These are phyloP conservation scores for Bombylius discolor DNA, from an alignment of 2,888 invertebrate species.

Conservation along the genomic window DNA sequence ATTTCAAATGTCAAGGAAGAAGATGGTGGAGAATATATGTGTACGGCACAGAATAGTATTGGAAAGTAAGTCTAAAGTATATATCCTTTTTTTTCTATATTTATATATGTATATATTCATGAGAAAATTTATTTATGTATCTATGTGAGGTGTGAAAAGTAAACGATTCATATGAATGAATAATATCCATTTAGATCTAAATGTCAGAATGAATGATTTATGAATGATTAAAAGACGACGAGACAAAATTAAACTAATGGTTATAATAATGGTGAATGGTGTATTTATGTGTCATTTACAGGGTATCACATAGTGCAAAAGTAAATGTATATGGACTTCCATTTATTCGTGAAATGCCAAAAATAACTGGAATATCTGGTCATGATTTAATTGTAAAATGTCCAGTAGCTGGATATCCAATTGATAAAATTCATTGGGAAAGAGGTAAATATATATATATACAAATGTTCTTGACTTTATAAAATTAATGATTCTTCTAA, in stretches of 20 bases:
- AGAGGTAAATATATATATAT: conserved; percentile 62
- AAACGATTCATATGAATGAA: too few species aligned
- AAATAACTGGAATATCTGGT: conserved; percentile 76
- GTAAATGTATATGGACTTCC: conserved; percentile 82
- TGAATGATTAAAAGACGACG: background rate
- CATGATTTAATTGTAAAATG: conserved; percentile 74
- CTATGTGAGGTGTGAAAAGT: conserved; percentile 11
- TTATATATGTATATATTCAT: too few species aligned
- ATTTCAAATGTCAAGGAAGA: conserved; percentile 75
- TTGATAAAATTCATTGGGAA: conserved; percentile 80
- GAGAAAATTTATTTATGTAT: too few species aligned
- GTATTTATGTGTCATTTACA: conserved; percentile 17
- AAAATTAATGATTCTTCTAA: too few species aligned
- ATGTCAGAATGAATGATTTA: conserved; percentile 1
- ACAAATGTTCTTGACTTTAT: too few species aligned
- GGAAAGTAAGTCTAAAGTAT: conserved; percentile 42
- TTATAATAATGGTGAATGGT: background rate
- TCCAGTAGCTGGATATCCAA: conserved; percentile 80
- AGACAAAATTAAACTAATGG: background rate
- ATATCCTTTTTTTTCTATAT: background rate
- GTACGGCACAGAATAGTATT: conserved; percentile 70
- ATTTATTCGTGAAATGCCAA: conserved; percentile 76
- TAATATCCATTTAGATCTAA: too few species aligned
- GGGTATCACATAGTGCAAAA: conserved; percentile 64
- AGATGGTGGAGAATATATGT: conserved; percentile 82